Evolutionary conservation across 2,888 invertebrate genomes (phyloP).

Genomic region (Morpho deidamia): DNA sequence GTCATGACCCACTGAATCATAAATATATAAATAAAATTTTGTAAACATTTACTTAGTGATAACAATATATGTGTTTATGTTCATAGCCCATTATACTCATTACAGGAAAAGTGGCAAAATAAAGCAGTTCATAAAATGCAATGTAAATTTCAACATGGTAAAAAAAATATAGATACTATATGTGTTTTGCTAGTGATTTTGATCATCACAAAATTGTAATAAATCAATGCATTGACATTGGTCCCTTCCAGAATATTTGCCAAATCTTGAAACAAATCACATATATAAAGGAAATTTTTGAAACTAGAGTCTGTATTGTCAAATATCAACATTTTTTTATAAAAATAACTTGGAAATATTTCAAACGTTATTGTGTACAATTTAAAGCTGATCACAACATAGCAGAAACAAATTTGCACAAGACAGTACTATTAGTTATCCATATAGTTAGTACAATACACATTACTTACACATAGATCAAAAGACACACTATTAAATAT

Average conservation of each 20-base stretch:
- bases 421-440: constrained; percentile 62
- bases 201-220: constrained; percentile 33
- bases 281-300: constrained; percentile 49
- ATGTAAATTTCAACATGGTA: constrained; percentile 44
- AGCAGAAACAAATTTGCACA: constrained; percentile 73
- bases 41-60: constrained; percentile 51
- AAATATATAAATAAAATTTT: constrained; percentile 59
- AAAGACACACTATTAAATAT: constrained; percentile 77
- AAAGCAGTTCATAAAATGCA: constrained; percentile 56
- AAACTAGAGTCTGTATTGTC: constrained; percentile 73
- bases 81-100: constrained; percentile 66
- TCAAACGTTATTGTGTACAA: constrained; percentile 66
- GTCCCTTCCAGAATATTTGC: constrained; percentile 70
- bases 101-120: constrained; percentile 40
- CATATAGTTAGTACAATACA: constrained; percentile 65
- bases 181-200: constrained; percentile 41
- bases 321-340: constrained; percentile 66
- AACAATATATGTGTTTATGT: constrained; percentile 44
- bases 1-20: constrained; percentile 68
- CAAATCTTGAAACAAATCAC: constrained; percentile 51
- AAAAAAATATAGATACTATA: constrained; percentile 32
- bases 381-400: constrained; percentile 76
- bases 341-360: constrained; percentile 71
- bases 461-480: constrained; percentile 66
- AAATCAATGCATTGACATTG: constrained; percentile 57